A percentile compares a stretch with the other conserved stretches of the same genome.
Conservation (phyloP, 1,140 invertebrate species). For the silkworm (Bombyx mori) region DNA sequence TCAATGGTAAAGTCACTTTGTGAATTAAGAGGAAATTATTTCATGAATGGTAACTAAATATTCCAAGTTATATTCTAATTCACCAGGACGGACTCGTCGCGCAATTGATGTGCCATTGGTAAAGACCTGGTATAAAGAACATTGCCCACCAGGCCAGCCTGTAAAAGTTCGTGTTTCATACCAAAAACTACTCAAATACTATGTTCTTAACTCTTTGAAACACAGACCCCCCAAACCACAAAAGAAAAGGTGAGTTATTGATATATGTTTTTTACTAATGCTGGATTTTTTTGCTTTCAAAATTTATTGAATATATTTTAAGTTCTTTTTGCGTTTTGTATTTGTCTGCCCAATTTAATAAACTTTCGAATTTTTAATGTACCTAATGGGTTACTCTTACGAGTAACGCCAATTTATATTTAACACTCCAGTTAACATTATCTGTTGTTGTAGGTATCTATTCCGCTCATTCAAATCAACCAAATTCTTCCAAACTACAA, state of each 20-base stretch:
- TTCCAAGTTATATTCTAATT: conserved; percentile 1
- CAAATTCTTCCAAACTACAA: conserved; percentile 99
- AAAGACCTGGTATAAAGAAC: conserved; percentile 98
- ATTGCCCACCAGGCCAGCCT: conserved; percentile 98
- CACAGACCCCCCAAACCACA: conserved; percentile 98
- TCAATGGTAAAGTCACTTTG: too few species aligned
- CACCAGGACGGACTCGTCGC: conserved; percentile 80
- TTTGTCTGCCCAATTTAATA: neutral
- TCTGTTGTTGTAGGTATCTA: conserved; percentile 75
- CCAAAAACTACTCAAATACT: conserved; percentile 98
- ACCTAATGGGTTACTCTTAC: too few species aligned
- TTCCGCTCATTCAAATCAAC: conserved; percentile 99
- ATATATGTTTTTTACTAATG: neutral
- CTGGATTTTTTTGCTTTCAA: neutral
- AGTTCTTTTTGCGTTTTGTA: neutral
- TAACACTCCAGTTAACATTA: neutral
- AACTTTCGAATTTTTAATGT: neutral
- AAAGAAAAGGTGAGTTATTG: conserved; percentile 86
- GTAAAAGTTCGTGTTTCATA: conserved; percentile 99
- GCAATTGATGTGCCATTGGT: conserved; percentile 98
- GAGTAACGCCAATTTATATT: neutral
- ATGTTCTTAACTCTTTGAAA: conserved; percentile 97
- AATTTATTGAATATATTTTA: neutral
- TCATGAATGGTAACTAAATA: conserved; percentile 1
- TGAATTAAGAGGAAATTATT: too few species aligned